Conservation (phyloP, 2,797 vertebrate species). For the Sebastolobus altivelis region DNA sequence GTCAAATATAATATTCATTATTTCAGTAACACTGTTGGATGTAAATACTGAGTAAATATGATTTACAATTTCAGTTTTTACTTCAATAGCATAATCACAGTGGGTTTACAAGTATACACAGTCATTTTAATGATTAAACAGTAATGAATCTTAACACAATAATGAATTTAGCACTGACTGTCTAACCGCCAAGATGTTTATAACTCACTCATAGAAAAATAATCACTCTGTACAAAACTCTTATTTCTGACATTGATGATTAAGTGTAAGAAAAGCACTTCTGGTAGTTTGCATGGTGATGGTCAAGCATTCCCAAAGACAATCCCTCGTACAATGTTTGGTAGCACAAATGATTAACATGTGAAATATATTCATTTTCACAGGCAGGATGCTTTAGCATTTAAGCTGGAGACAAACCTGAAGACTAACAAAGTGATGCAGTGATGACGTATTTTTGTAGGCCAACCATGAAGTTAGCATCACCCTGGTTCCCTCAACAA, state of each 20-base stretch:
- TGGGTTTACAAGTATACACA: neutral
- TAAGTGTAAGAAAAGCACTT: constrained; percentile 12
- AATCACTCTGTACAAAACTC: constrained; percentile 12
- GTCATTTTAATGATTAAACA: constrained; percentile 27
- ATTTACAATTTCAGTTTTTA: neutral
- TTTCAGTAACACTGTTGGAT: neutral
- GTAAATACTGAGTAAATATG: neutral
- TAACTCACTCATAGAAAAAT: neutral
- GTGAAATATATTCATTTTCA: neutral
- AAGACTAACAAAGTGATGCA: neutral
- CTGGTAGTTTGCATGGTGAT: constrained; percentile 4
- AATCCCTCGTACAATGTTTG: neutral
- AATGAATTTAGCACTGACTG: neutral
- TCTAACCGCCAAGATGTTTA: neutral
- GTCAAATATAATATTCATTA: neutral
- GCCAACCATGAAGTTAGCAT: no score
- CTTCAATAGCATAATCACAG: neutral
- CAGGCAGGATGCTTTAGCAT: neutral
- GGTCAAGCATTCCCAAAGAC: neutral
- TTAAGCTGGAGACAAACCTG: neutral
- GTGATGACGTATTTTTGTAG: no score
- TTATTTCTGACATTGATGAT: neutral
- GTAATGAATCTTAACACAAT: neutral
- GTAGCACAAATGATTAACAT: neutral
- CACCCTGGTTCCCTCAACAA: no score